These are phyloP conservation scores for Glandiceps talaboti DNA, from an alignment of 53 echinoderm and acorn worm species.

Conservation along the genomic window DNA sequence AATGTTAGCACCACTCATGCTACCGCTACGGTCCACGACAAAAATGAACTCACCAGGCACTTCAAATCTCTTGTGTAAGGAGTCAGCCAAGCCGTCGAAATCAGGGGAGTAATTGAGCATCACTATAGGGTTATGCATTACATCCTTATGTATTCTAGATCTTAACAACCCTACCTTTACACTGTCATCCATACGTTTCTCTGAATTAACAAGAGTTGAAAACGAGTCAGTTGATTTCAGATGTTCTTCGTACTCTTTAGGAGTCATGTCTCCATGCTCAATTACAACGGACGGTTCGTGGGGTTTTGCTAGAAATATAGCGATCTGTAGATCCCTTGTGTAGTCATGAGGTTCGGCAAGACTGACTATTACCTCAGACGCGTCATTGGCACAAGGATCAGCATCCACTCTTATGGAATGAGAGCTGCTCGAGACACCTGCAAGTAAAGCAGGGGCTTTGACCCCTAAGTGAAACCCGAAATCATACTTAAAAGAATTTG, in stretches of 20 bases:
- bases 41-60: conserved; percentile 89
- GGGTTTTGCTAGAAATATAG: conserved; percentile 65
- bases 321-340: conserved; percentile 74
- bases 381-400: conserved; percentile 93
- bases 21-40: conserved; percentile 81
- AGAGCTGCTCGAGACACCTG: conserved; percentile 76
- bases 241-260: conserved; percentile 77
- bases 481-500: conserved; percentile 59
- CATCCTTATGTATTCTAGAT: conserved; percentile 76
- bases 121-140: conserved; percentile 92
- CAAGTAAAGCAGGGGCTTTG: conserved; percentile 66
- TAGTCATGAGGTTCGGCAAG: conserved; percentile 89
- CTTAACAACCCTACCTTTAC: conserved; percentile 28
- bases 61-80: conserved; percentile 69
- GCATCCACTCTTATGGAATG: conserved; percentile 96
- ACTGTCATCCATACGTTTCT: conserved; percentile 35
- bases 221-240: conserved; percentile 83
- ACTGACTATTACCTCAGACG: conserved; percentile 92
- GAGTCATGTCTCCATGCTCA: conserved; percentile 95
- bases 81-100: conserved; percentile 55
- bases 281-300: conserved; percentile 83
- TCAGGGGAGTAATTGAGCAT: conserved; percentile 97
- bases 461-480: conserved; percentile 98
- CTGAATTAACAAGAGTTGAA: conserved; percentile 17
- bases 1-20: conserved; percentile 96